Conservation (phyloP, 2,113 vertebrate genomes). For the Elachura formosa region DNA sequence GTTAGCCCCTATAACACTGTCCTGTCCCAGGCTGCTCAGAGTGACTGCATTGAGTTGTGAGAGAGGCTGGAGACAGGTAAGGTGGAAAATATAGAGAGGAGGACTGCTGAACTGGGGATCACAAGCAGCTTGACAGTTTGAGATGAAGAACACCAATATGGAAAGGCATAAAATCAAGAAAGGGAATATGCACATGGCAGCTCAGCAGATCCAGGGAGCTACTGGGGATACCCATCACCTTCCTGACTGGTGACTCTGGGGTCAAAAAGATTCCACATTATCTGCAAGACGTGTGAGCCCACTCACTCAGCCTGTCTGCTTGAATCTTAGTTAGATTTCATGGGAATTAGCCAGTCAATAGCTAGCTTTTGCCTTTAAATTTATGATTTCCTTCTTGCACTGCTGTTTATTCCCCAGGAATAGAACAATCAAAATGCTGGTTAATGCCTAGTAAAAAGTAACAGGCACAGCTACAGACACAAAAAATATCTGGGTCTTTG, state of each 20-base stretch:
- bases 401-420: background rate
- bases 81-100: background rate
- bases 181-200: background rate
- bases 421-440: background rate
- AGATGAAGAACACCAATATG: background rate
- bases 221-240: background rate
- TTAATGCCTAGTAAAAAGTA: background rate
- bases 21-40: background rate
- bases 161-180: background rate
- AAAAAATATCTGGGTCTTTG: background rate
- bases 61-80: background rate
- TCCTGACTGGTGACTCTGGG: background rate
- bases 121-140: fast-evolving
- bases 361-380: background rate
- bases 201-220: background rate
- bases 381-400: background rate
- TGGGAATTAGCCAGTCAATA: background rate
- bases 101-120: background rate
- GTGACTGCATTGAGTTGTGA: background rate
- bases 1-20: background rate
- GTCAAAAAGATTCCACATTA: background rate
- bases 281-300: background rate
- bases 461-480: background rate
- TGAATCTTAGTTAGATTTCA: background rate
- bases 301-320: background rate